Evolutionary conservation across 2,888 invertebrate genomes (phyloP).

Genomic region (Synergus gifuensis): DNA sequence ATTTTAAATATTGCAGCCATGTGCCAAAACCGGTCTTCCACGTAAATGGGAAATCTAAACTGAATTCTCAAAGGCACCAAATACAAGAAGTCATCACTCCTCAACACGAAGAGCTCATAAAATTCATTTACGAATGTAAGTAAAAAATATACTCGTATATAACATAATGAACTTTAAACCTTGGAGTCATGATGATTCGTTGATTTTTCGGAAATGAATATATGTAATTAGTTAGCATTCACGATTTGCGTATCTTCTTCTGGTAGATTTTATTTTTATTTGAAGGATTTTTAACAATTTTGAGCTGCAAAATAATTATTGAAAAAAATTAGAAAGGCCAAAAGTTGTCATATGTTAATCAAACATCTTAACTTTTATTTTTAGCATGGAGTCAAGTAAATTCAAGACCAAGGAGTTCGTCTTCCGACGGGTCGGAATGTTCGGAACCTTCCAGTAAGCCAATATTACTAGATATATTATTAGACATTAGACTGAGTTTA

Average conservation of each 20-base stretch:
- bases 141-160: constrained; percentile 39
- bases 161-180: constrained; percentile 26
- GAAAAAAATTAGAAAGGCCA: not conserved
- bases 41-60: constrained; percentile 83
- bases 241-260: not conserved
- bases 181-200: constrained; percentile 30
- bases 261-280: not conserved
- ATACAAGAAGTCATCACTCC: constrained; percentile 84
- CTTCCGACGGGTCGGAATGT: constrained; percentile 79
- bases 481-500: constrained; percentile 5
- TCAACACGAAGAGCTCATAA: constrained; percentile 92
- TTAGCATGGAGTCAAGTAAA: constrained; percentile 85
- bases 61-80: constrained; percentile 81
- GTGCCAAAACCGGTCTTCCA: constrained; percentile 91
- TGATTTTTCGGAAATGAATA: not conserved
- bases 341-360: constrained; percentile 34
- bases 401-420: constrained; percentile 80
- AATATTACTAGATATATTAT: constrained; percentile 12
- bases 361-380: constrained; percentile 46
- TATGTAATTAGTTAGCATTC: constrained; percentile 14
- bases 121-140: constrained; percentile 91
- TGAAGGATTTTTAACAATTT: not conserved
- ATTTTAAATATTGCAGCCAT: constrained; percentile 73
- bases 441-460: constrained; percentile 70
- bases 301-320: constrained; percentile 26